phyloP scores from a whole-genome alignment of 2,888 invertebrate species.

The Merodon equestris region DNA sequence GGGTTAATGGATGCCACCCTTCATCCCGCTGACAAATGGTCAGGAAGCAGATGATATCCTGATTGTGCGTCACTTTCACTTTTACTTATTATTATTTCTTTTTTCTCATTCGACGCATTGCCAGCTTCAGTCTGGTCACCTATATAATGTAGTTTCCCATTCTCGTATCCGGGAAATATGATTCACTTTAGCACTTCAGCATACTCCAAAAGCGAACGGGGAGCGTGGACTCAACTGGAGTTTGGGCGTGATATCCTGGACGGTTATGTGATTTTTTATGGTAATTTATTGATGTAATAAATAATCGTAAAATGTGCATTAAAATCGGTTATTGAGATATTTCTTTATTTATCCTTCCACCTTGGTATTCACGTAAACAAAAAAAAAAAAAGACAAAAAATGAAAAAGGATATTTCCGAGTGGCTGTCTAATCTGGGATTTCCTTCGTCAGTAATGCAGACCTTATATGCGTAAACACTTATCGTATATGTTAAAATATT shows the following conservation, averaged over 20 bases:
- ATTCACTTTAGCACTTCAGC: constrained; percentile 46
- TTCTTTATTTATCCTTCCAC: constrained; percentile 30
- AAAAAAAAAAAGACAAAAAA: no score
- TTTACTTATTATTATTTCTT: no score
- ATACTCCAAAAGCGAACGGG: no score
- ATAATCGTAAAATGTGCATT: constrained; percentile 76
- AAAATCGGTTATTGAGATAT: constrained; percentile 70
- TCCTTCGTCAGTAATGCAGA: background rate
- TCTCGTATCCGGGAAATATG: constrained; percentile 24
- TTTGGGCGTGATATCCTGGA: constrained; percentile 26
- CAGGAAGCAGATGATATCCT: constrained; percentile 30
- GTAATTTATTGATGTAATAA: constrained; percentile 76
- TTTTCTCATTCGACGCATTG: constrained; percentile 29
- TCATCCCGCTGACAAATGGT: constrained; percentile 12
- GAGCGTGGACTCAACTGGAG: constrained; percentile 15
- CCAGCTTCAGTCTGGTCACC: constrained; percentile 9
- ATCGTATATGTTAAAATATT: constrained; percentile 10
- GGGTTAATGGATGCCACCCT: constrained; percentile 53
- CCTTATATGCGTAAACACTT: constrained; percentile 12
- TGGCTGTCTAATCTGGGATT: background rate
- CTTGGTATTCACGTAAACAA: no score
- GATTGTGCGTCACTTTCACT: constrained; percentile 33
- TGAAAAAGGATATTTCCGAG: no score
- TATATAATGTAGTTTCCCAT: background rate
- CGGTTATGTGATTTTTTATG: constrained; percentile 69